Base-by-base conservation (phyloP, 2,888 invertebrate genomes). In the Argyresthia albistria region DNA sequence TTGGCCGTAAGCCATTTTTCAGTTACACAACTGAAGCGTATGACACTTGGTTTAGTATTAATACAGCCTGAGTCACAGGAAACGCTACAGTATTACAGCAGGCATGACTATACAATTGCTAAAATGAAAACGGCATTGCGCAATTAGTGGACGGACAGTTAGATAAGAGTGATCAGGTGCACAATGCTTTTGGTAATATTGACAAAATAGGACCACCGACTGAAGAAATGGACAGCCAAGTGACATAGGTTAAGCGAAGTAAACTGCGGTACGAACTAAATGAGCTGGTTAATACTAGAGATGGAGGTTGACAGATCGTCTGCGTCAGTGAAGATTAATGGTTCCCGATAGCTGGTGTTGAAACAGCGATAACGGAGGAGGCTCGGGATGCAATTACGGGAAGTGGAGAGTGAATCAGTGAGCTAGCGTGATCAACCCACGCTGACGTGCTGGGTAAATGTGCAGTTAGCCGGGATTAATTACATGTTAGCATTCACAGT, bases 1-100 rank as follows among this genome's bases (percentile, higher is more conserved):
- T 77, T 80, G 79, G 76, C 76, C 54, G 64, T 54, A 56, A 69
- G 77, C 77, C 79, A 80, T 69, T 67, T 67, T 74, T 63, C 57
- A 57, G 63, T 67, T 76, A 66, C 69, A 70, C 63, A 75, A 78
- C 63, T 56, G 58, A 65, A 57, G 54, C 52, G 54, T 57, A 57
- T 58, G 62, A 59, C 55, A 57, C 57, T 56, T 46, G 54, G 36
- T 46, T 52, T 54, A 59, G 56, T 62, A 62, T 65, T 63, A 61
- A 58, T 55, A 45, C 56, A 55, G 43, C 46, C 55, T 62, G 62
- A 65, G 61, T 73, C 70, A 74, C 62, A 73, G 72, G 72, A 77
- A 73, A 65, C 60, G 58, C 62, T 61, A 60, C 65, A 64, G 69
- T 63, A 65, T 61, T 64, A 59, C 57, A 57, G n/a, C 46, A 11